Percentiles rank a stretch among this genome's conserved stretches.
Conservation (phyloP, 2,113 vertebrate genomes). For the Myrmecobius fasciatus region DNA sequence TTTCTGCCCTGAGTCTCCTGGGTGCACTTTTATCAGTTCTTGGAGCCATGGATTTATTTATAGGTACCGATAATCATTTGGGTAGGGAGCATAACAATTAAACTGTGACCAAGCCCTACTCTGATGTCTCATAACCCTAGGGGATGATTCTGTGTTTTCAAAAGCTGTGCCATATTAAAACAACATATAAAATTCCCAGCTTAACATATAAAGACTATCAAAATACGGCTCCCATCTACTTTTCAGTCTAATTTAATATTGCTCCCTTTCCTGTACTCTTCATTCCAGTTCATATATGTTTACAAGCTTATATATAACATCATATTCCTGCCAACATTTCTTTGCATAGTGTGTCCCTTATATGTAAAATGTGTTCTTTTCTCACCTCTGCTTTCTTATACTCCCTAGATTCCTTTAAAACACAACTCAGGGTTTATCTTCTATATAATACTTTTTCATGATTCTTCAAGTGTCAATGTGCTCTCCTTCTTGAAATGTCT, state of each 20-base stretch:
- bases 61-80: not conserved
- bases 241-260: not conserved
- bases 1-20: not conserved
- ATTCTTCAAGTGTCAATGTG: not conserved
- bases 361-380: not conserved
- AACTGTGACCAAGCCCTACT: not conserved
- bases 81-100: conserved; percentile 59
- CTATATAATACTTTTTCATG: not conserved
- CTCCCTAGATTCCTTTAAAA: not conserved
- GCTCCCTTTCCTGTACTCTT: not conserved
- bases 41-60: conserved; percentile 1
- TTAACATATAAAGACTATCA: not conserved
- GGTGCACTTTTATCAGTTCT: not conserved
- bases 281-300: not conserved
- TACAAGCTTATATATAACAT: not conserved
- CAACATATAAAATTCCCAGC: not conserved
- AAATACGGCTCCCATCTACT: not conserved
- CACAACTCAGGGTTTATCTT: not conserved
- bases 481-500: not conserved
- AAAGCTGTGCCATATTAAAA: not conserved
- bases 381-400: not conserved
- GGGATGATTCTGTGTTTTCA: not conserved
- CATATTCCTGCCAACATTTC: not conserved
- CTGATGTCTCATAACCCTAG: not conserved
- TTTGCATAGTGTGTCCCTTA: not conserved